phyloP scores from a whole-genome alignment of 2,888 invertebrate species.

The Zonitis immaculata region DNA sequence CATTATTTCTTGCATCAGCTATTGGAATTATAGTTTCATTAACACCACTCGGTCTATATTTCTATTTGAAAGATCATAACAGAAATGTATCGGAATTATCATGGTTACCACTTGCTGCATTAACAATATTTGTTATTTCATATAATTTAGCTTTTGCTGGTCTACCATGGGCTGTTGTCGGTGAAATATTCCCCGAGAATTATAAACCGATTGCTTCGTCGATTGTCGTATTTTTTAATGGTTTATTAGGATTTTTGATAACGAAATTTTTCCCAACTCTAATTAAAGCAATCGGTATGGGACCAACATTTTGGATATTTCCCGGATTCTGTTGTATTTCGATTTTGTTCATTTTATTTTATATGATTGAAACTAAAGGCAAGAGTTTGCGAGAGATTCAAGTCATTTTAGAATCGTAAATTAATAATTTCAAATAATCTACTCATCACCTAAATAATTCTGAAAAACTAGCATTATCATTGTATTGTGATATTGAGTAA shows the following conservation, averaged over 20 bases:
- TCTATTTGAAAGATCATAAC: slow-evolving; percentile 56
- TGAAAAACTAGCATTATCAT: too few species aligned
- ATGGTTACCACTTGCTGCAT: slow-evolving; percentile 67
- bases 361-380: slow-evolving; percentile 86
- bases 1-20: slow-evolving; percentile 68
- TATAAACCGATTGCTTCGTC: slow-evolving; percentile 74
- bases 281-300: slow-evolving; percentile 61
- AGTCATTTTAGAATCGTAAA: slow-evolving; percentile 52
- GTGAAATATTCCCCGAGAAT: slow-evolving; percentile 79
- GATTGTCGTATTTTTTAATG: slow-evolving; percentile 73
- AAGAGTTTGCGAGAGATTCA: slow-evolving; percentile 81
- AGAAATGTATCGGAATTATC: slow-evolving; percentile 51
- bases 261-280: slow-evolving; percentile 61
- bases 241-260: slow-evolving; percentile 67
- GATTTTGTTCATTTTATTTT: slow-evolving; percentile 61
- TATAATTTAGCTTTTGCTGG: slow-evolving; percentile 77
- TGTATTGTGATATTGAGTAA: not conserved
- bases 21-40: slow-evolving; percentile 54
- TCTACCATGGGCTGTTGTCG: slow-evolving; percentile 78
- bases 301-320: slow-evolving; percentile 79
- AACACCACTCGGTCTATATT: slow-evolving; percentile 52
- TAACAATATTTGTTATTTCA: slow-evolving; percentile 68
- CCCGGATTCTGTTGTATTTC: slow-evolving; percentile 62
- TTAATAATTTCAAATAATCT: not conserved
- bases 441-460: too few species aligned